Conservation (phyloP, 2,797 vertebrate species). For the Gymnoscopelus microlampas region DNA sequence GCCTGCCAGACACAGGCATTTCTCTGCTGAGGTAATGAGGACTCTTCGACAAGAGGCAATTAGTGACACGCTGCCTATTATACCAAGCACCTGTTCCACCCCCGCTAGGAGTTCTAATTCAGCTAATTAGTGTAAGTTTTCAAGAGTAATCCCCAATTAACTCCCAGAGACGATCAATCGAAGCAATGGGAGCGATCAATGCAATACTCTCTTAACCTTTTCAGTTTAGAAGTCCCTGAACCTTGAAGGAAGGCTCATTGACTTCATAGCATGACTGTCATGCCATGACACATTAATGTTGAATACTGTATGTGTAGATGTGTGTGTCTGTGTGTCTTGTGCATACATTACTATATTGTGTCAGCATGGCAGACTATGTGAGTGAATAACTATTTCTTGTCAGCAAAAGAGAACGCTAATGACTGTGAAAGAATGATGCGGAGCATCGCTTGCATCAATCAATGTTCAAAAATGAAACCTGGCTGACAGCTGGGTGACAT, state of each 20-base stretch:
- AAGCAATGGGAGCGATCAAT: conserved; percentile 53
- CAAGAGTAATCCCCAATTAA: conserved; percentile 66
- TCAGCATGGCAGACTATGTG: too few relatives aligned
- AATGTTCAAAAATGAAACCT: neutral
- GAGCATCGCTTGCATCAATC: too few relatives aligned
- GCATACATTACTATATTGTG: too few relatives aligned
- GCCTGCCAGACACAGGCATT: conserved; percentile 26
- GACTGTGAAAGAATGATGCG: too few relatives aligned
- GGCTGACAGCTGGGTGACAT: neutral
- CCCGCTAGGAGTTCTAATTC: conserved; percentile 36
- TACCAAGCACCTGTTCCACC: conserved; percentile 32
- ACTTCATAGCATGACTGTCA: neutral
- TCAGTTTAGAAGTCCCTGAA: conserved; percentile 27
- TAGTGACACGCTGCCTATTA: conserved; percentile 50
- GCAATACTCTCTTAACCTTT: conserved; percentile 58
- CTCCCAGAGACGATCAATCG: conserved; percentile 55
- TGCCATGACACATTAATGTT: too few relatives aligned
- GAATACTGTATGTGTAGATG: neutral
- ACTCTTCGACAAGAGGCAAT: conserved; percentile 54
- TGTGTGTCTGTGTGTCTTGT: neutral
- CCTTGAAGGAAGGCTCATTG: neutral
- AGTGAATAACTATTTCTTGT: too few relatives aligned
- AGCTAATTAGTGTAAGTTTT: conserved; percentile 61
- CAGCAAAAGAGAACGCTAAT: too few relatives aligned
- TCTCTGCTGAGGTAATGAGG: conserved; percentile 55